Percentiles rank a stretch among this genome's conserved stretches.
These are phyloP conservation scores for Euwallacea similis DNA, from an alignment of 1,140 invertebrate species.

Conservation along the genomic window DNA sequence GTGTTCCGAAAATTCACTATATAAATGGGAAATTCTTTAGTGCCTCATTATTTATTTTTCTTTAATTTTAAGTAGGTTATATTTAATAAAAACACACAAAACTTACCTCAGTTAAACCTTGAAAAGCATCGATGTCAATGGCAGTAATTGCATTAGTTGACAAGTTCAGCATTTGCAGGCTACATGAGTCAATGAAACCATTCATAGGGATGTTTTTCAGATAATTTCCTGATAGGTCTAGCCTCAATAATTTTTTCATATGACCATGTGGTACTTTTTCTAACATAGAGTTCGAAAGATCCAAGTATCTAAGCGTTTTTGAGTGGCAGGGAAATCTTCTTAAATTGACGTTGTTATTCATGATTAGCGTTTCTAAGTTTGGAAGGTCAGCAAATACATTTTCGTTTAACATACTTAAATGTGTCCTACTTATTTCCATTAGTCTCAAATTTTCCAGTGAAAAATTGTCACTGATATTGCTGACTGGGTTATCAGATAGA, in stretches of 20 bases:
- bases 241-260: conserved; percentile 61
- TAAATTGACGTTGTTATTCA: conserved; percentile 60
- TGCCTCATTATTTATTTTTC: too few species aligned
- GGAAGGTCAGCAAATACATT: conserved; percentile 57
- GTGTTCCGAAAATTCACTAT: background rate
- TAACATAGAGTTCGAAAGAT: conserved; percentile 67
- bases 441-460: conserved; percentile 58
- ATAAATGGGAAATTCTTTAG: background rate
- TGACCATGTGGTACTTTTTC: conserved; percentile 62
- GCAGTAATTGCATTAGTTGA: conserved; percentile 63
- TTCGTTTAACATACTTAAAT: conserved; percentile 55
- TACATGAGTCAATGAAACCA: conserved; percentile 63
- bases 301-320: conserved; percentile 60
- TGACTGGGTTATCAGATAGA: conserved; percentile 59
- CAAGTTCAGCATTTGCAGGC: conserved; percentile 65
- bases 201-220: conserved; percentile 59
- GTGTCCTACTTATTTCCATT: conserved; percentile 61
- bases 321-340: conserved; percentile 56
- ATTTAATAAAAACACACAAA: too few species aligned
- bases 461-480: conserved; percentile 53
- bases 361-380: conserved; percentile 56
- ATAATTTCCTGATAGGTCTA: conserved; percentile 63
- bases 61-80: too few species aligned
- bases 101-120: conserved; percentile 49
- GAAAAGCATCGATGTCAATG: conserved; percentile 60